phyloP scores from a whole-genome alignment of 2,797 vertebrate species.

The Pantherophis alleghaniensis region DNA sequence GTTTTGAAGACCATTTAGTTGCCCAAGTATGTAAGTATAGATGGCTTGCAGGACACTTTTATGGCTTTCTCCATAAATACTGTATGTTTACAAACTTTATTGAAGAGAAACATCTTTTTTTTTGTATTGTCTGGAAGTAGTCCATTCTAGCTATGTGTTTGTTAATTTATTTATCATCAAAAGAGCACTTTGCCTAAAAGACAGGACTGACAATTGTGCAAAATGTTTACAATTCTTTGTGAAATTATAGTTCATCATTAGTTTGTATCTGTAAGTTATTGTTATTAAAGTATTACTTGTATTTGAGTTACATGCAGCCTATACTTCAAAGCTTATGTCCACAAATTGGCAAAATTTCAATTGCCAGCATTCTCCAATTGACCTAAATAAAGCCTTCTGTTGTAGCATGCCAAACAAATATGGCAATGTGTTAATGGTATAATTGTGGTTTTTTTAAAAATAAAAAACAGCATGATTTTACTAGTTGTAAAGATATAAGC shows the following conservation, averaged over 20 bases:
- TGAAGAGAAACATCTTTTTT: slow-evolving; percentile 66
- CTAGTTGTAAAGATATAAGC: not conserved
- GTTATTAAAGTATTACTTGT: slow-evolving; percentile 74
- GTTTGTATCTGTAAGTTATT: slow-evolving; percentile 83
- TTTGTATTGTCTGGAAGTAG: slow-evolving; percentile 81
- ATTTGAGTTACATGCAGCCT: slow-evolving; percentile 77
- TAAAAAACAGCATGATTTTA: not conserved
- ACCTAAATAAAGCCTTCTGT: slow-evolving; percentile 74
- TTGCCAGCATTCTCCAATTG: slow-evolving; percentile 69
- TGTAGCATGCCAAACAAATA: slow-evolving; percentile 71
- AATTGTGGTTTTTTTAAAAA: not conserved
- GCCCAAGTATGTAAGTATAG: slow-evolving; percentile 71
- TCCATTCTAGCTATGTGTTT: slow-evolving; percentile 78
- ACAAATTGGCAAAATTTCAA: slow-evolving; percentile 75
- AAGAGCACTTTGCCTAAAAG: slow-evolving; percentile 90
- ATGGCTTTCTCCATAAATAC: slow-evolving; percentile 69
- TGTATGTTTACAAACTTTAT: slow-evolving; percentile 75
- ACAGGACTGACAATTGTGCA: slow-evolving; percentile 81
- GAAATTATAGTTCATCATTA: slow-evolving; percentile 78
- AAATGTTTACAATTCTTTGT: slow-evolving; percentile 83
- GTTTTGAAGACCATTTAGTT: slow-evolving; percentile 68
- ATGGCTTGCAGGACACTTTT: slow-evolving; percentile 80
- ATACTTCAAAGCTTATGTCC: slow-evolving; percentile 75
- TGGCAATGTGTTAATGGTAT: slow-evolving; percentile 55
- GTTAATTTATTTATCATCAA: slow-evolving; percentile 96